Base-by-base conservation (phyloP, 2,888 invertebrate genomes). In the Alentia gelatinosa region DNA sequence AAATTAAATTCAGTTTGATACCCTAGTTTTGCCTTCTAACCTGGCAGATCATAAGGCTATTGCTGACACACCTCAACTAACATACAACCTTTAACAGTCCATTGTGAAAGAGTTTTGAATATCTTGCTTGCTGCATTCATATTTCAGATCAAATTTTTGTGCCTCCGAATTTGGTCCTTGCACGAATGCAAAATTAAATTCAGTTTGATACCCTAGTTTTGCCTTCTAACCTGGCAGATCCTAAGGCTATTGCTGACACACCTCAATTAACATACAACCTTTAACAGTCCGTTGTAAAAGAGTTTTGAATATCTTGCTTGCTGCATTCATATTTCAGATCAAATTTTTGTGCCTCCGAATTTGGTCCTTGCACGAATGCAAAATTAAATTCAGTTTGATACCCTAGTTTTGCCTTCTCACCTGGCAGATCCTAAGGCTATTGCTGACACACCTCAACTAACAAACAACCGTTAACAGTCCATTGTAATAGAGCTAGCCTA, bases 111-210 rank as follows among this genome's bases (percentile, higher is more conserved):
- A n/a, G n/a, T n/a, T n/a, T 63, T 63, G 63, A 26, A 9, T 47
- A 47, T 19, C 9, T 47, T 9, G 47, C 74, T 15, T 26, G 4
- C 23, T 83, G 83, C 83, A 83, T 83, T 83, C 83, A 5, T 88
- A 50, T 88, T 88, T 42, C 88, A 88, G 88, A 42, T 50, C 35
- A 88, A 9, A 30, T 88, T n/a, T 50, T 50, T 88, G 88, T 88
- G 47, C 26, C 12, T 74, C 4, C 30, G 50, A 88, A 3, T 83
- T 35, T 40, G 83, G 26, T 83, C 83, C 83, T 83, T 83, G 83
- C 40, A n/a, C 26, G 83, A 83, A 83, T 83, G 83, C 83, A 37
- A 83, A 39, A 83, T 39, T 40, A 83, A 83, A 15, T 19, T 33
- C 26, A 74, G 74, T 74, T 5, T 74, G 74, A 74, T 19, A 33